These are phyloP conservation scores for Eudyptes chrysolophus DNA, from an alignment of 2,113 vertebrate genomes.

Conservation along the genomic window DNA sequence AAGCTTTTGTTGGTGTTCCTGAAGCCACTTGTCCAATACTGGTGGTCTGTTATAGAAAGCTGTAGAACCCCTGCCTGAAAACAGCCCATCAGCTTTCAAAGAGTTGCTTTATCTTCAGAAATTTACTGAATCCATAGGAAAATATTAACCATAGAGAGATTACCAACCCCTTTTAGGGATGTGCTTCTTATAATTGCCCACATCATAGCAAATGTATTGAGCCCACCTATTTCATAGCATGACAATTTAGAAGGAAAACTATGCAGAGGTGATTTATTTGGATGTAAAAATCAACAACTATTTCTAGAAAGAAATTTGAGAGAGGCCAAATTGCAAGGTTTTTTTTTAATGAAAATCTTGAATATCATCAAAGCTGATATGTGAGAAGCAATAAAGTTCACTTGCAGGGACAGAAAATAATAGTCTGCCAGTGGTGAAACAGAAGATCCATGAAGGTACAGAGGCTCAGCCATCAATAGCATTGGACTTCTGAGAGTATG, in stretches of 20 bases:
- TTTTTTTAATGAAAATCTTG: background rate
- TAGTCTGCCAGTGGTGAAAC: background rate
- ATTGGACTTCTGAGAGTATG: background rate
- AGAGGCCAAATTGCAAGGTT: background rate
- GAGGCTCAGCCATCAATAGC: background rate
- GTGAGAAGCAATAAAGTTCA: background rate
- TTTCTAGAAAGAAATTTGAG: background rate
- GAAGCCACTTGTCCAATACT: background rate
- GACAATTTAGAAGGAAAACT: background rate
- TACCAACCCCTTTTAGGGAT: background rate
- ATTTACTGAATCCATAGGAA: background rate
- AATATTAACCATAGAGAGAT: background rate
- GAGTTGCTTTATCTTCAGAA: background rate
- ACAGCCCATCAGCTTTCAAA: background rate
- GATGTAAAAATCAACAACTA: background rate
- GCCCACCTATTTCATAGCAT: accelerated
- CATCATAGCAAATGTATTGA: background rate
- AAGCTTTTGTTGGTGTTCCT: background rate
- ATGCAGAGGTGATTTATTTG: background rate
- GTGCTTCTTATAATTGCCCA: background rate
- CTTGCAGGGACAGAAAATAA: background rate
- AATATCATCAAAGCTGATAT: background rate
- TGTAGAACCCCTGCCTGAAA: background rate
- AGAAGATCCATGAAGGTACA: background rate
- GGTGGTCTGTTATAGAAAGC: background rate